Evolutionary conservation across 1,140 invertebrate genomes (phyloP), one percentile per base, ranked within the genome.

Genomic region (Drosophila biarmipes): DNA sequence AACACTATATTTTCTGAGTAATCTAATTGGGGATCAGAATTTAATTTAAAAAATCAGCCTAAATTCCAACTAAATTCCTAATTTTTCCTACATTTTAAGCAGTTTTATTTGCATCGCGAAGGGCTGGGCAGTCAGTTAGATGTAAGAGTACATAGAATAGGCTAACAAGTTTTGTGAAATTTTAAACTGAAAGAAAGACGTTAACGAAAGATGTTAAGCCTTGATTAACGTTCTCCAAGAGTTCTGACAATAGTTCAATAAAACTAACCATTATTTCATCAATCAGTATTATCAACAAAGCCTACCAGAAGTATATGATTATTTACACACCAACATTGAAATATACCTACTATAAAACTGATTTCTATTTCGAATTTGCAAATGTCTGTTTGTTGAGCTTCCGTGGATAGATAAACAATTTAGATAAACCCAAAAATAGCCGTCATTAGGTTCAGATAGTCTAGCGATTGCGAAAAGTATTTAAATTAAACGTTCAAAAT

Each of bases 361-460:
- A 19, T 40, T 57, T 21, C 17, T 15, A 21, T 37, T 53, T 14
- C 7, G 11, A 8, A 6, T 24, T 21, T 6, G n/a, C 27, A 51
- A 42, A 63, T 63, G 34, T 66, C 43, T 34, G 56, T 67, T 67
- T 49, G 43, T 43, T 64, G 63, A 67, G 63, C 63, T 67, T 67
- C 63, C 63, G 62, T 51, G 58, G 15, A 14, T 67, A 67, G 63
- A 31, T 64, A 63, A 64, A 67, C 45, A 38, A 37, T 63, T 63
- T 17, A 64, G 51, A 67, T 64, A 63, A 63, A 66, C n/a, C 24
- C 5, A 24, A 24, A 63, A 24, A 49, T 51, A 31, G 19, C 21
- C 63, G 48, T 49, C 24, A n/a, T 63, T 67, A 64, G 63, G 19
- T 64, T 51, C 48, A 34, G 17, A 51, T 34, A 34, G 48, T 51